phyloP scores from a whole-genome alignment of 2,113 vertebrate genomes.

The Rostratula benghalensis region DNA sequence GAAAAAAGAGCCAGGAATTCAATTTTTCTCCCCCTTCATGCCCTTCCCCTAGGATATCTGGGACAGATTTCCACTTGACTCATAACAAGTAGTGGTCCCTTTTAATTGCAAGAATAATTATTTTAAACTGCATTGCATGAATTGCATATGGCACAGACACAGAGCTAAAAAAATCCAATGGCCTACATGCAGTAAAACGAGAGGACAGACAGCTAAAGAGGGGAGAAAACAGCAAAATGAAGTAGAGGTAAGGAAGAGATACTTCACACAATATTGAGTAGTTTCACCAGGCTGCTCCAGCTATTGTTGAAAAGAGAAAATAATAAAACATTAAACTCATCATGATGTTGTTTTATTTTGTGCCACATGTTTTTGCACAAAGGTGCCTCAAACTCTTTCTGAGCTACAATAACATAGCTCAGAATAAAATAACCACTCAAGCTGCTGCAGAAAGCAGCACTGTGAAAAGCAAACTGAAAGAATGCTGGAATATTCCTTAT shows the following conservation, averaged over 20 bases:
- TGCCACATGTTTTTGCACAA: background rate
- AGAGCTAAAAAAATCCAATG: background rate
- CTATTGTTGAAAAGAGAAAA: background rate
- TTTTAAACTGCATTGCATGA: background rate
- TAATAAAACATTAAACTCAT: background rate
- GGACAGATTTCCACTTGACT: background rate
- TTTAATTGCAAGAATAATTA: background rate
- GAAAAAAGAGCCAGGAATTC: background rate
- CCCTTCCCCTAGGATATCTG: background rate
- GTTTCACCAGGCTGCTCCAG: background rate
- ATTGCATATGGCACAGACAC: background rate
- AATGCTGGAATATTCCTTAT: background rate
- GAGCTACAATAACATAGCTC: background rate
- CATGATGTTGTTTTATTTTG: background rate
- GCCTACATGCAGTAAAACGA: background rate
- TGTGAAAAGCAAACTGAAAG: background rate
- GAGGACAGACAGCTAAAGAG: background rate
- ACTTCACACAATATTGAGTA: background rate
- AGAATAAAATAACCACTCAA: background rate
- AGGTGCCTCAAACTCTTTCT: background rate
- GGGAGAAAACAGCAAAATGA: background rate
- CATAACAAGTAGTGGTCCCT: background rate
- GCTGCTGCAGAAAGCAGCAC: background rate
- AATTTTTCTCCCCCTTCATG: background rate
- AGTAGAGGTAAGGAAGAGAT: background rate